Conservation (phyloP, 2,888 invertebrate genomes). For the Lepetodrilus schrolli region DNA sequence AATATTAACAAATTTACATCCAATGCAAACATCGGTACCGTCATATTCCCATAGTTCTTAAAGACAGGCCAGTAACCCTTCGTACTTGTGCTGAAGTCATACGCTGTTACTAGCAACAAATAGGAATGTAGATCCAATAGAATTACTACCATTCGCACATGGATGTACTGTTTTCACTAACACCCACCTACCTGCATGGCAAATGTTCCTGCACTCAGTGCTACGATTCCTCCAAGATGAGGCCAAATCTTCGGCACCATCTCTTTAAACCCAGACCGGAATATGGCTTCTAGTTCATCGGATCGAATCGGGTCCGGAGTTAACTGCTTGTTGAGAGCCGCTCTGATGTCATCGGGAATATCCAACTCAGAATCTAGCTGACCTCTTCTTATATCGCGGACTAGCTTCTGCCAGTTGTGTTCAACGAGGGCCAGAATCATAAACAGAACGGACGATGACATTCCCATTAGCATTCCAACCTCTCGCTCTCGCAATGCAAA, state of each 20-base stretch:
- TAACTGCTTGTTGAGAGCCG: not conserved
- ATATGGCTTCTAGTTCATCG: not conserved
- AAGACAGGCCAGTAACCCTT: too few relatives aligned
- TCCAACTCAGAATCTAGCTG: not conserved
- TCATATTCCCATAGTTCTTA: too few relatives aligned
- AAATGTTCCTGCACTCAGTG: not conserved
- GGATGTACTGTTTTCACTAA: too few relatives aligned
- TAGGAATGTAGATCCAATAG: too few relatives aligned
- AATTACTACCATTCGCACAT: too few relatives aligned
- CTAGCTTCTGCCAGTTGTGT: not conserved
- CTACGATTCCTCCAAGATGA: not conserved
- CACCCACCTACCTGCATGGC: not conserved
- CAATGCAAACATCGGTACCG: too few relatives aligned
- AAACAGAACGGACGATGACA: not conserved
- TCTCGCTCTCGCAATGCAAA: not conserved
- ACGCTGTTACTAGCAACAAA: too few relatives aligned
- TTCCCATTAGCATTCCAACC: not conserved
- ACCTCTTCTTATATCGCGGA: not conserved
- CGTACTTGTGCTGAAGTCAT: too few relatives aligned
- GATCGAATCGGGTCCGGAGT: not conserved
- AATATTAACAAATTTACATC: too few relatives aligned
- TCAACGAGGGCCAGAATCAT: not conserved
- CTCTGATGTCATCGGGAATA: not conserved
- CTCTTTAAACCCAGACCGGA: not conserved
- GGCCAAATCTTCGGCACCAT: constrained; percentile 15